phyloP scores from a whole-genome alignment of 2,797 vertebrate genomes.

The Mus caroli region DNA sequence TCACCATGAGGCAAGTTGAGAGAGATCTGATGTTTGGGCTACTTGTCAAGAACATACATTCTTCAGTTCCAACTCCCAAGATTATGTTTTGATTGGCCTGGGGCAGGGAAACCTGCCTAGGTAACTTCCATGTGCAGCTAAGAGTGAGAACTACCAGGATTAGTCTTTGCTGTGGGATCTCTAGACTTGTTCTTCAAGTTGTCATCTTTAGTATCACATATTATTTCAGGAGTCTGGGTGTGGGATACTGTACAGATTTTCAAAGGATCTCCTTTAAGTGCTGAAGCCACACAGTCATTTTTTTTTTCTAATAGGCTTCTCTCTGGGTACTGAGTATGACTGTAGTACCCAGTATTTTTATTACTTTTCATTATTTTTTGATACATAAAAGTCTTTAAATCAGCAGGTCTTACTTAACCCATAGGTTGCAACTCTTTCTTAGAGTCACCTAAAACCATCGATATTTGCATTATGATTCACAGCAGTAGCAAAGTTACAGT shows the following conservation, averaged over 20 bases:
- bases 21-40: background rate
- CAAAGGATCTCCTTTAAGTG: constrained; percentile 38
- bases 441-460: background rate
- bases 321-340: background rate
- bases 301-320: background rate
- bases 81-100: background rate
- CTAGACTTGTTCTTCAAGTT: background rate
- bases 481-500: background rate
- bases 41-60: background rate
- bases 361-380: background rate
- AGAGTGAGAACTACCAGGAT: background rate
- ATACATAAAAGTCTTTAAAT: constrained; percentile 42
- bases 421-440: background rate
- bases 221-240: background rate
- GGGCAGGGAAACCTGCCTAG: background rate
- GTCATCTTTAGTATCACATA: background rate
- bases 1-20: background rate
- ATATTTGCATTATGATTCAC: background rate
- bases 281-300: background rate
- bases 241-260: background rate
- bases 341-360: constrained; percentile 3
- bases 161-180: background rate
- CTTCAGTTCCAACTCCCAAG: background rate
- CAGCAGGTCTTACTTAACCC: background rate
- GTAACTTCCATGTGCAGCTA: background rate